phyloP scores from a whole-genome alignment of 2,113 vertebrate species.

The Gnathonemus longibarbis region DNA sequence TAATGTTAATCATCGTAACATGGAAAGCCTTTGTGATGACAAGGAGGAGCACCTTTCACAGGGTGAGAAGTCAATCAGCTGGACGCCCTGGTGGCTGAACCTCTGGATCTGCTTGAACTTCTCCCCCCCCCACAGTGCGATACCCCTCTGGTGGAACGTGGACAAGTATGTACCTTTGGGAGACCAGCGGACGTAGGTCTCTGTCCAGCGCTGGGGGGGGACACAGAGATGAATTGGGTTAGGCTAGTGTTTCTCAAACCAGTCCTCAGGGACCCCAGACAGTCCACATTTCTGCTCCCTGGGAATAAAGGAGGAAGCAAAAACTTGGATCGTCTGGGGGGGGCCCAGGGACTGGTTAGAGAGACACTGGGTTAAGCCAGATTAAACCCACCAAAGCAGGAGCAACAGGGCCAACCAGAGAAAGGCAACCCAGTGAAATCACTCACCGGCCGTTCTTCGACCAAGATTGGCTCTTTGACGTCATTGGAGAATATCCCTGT shows the following conservation, averaged over 20 bases:
- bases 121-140: conserved; percentile 94
- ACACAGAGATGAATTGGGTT: neutral
- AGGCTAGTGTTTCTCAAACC: neutral
- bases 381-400: neutral
- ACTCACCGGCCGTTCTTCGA: conserved; percentile 89
- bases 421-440: neutral
- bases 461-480: conserved; percentile 79
- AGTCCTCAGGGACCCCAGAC: neutral
- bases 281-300: neutral
- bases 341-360: neutral
- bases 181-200: conserved; percentile 96
- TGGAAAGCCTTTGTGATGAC: neutral
- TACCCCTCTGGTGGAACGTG: conserved; percentile 92
- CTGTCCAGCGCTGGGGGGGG: conserved; percentile 82
- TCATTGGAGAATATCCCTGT: conserved; percentile 94
- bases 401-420: neutral
- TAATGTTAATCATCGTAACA: neutral
- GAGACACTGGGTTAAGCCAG: neutral
- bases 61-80: conserved; percentile 42
- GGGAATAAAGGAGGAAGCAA: neutral
- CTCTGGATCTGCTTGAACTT: conserved; percentile 98
- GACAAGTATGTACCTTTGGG: conserved; percentile 93
- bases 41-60: conserved; percentile 18
- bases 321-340: neutral
- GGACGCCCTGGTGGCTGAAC: conserved; percentile 92